Evolutionary conservation across 1,140 invertebrate species (phyloP).

Genomic region (Heterodera schachtii): DNA sequence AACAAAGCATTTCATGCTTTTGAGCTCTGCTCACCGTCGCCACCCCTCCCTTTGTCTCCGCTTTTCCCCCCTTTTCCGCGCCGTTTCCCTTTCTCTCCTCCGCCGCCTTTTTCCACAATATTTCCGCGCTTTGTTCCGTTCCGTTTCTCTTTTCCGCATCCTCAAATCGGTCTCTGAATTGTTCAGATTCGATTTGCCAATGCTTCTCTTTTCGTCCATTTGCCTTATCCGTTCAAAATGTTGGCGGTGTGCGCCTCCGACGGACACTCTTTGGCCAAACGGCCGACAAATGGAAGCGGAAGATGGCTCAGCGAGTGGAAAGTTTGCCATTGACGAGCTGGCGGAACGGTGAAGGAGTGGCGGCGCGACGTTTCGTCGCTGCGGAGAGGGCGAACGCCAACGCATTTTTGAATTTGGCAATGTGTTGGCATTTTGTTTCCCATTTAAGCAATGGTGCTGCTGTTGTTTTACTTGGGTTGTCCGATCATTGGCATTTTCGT

Average conservation of each 20-base stretch:
- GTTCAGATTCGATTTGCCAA: neutral
- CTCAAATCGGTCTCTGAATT: neutral
- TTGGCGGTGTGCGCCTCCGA: neutral
- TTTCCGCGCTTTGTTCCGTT: neutral
- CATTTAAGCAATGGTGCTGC: neutral
- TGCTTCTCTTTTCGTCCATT: neutral
- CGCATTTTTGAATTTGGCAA: neutral
- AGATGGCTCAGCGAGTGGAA: neutral
- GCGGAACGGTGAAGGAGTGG: neutral
- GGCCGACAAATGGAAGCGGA: neutral
- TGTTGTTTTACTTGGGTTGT: neutral
- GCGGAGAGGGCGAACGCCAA: neutral
- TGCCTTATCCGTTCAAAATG: constrained; percentile 13
- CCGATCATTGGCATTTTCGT: neutral
- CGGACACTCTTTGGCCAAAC: neutral
- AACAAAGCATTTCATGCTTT: neutral
- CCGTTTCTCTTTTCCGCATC: neutral
- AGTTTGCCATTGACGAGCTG: neutral
- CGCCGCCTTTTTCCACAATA: constrained; percentile 4
- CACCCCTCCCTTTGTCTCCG: neutral
- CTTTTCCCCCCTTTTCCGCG: neutral
- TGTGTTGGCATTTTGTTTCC: neutral
- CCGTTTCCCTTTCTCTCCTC: neutral
- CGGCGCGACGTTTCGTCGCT: neutral
- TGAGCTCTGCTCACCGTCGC: neutral